Evolutionary conservation across 2,797 vertebrate genomes (phyloP), one percentile per base, ranked within the genome.

Genomic region (Halcyon chelicuti): DNA sequence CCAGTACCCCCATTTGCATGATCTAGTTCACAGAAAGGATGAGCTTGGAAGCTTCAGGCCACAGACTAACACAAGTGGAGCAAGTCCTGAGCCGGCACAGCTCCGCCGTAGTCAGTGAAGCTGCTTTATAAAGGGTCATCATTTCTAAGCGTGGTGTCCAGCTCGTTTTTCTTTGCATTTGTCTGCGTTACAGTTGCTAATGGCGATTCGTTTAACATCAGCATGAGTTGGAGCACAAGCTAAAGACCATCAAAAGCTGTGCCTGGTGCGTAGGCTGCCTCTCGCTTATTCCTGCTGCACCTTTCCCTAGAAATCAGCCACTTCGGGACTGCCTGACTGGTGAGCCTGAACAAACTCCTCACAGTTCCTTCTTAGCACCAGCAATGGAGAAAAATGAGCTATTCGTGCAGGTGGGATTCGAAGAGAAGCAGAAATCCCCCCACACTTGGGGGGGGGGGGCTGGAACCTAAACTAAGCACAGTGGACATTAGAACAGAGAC

Each of bases 251-350:
- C 23, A 47, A 68, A 78, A 55, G 51, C 61, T 55, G 68, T 14
- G 72, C 33, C 76, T 72, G 55, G 18, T 76, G 77, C 13, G 7
- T 57, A 5, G 91, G 61, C 72, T 84, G 92, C 17, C 71, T 88
- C 79, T 61, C 3, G 1, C 65, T 75, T 63, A 35, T 11, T 83
- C 58, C 68, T 60, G 33, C 57, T 35, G 44, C 16, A 87, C 37
- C 52, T 90, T 83, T 93, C 80, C 91, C 93, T 91, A 86, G 73
- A 89, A 88, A 88, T 60, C 82, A 80, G 37, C 21, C 37, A 31
- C 66, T 73, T 70, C 61, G 52, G 70, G 89, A 65, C 72, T 88
- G 86, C 72, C 78, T 76, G 80, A 15, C 68, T 76, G n/a, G 81
- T 26, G 62, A 94, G 76, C 65, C 74, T 52, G 68, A 77, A 9